These are phyloP conservation scores for Cololabis saira DNA, from an alignment of 2,113 vertebrate species.

Conservation along the genomic window DNA sequence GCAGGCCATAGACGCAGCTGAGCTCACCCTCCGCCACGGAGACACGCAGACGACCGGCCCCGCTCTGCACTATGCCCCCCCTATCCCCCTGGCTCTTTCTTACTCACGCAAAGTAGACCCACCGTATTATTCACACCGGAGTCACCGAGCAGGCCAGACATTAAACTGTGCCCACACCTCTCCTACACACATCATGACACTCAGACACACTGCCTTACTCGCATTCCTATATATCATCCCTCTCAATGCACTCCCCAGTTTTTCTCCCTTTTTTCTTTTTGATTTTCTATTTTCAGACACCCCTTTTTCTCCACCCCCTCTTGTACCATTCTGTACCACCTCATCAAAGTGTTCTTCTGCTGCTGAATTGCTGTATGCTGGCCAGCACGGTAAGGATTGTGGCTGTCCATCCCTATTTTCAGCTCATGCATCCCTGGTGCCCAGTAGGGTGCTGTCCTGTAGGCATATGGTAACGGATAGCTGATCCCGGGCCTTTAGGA, in stretches of 20 bases:
- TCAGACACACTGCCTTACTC: slow-evolving; percentile 14
- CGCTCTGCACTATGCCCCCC: slow-evolving; percentile 13
- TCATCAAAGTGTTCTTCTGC: slow-evolving; percentile 36
- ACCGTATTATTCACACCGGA: slow-evolving; percentile 61
- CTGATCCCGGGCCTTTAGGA: slow-evolving; percentile 51
- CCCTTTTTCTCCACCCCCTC: slow-evolving; percentile 52
- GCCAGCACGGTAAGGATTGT: slow-evolving; percentile 43
- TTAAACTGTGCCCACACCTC: slow-evolving; percentile 55
- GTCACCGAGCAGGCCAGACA: slow-evolving; percentile 60
- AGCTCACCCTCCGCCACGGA: slow-evolving; percentile 48
- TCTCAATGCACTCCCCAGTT: slow-evolving; percentile 25
- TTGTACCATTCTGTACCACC: slow-evolving; percentile 38
- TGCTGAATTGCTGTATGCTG: slow-evolving; percentile 50
- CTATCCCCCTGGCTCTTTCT: slow-evolving; percentile 6
- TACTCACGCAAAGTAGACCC: slow-evolving; percentile 35
- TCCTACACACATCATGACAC: slow-evolving; percentile 45
- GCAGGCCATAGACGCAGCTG: slow-evolving; percentile 52
- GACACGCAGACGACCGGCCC: slow-evolving; percentile 46
- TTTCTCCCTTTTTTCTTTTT: slow-evolving; percentile 40
- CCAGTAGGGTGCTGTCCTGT: slow-evolving; percentile 75
- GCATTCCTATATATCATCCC: slow-evolving; percentile 29
- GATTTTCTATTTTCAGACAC: slow-evolving; percentile 55
- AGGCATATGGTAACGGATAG: slow-evolving; percentile 76
- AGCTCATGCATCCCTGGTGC: slow-evolving; percentile 60
- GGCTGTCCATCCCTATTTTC: slow-evolving; percentile 70